Base-by-base conservation (phyloP, 2,888 invertebrate species). In the Ophraella communa region DNA sequence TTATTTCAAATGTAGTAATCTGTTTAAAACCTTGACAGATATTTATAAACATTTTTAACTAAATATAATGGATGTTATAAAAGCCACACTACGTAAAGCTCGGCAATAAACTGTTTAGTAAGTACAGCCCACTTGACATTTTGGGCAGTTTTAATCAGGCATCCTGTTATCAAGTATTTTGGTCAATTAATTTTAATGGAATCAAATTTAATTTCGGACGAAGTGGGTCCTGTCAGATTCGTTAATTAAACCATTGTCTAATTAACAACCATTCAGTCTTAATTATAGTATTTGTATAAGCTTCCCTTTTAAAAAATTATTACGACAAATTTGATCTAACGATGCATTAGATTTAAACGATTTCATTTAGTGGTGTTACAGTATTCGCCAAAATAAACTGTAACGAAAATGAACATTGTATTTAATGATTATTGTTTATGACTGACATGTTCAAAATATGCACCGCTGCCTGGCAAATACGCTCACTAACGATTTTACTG, bases 161-260 rank as follows among this genome's bases (percentile, higher is more conserved):
- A 66, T 66, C 66, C 66, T 66, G 66, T 66, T 66, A 66, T 55
- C 60, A 59, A 66, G 60, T 60, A 60, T 64, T 69, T 74, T 69
- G 71, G 70, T 71, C 73, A 73, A 72, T 74, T 73, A 71, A 68
- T 69, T 69, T 70, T 73, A 74, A 74, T 73, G 67, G 64, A 73
- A 72, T 71, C 71, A 72, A 67, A 62, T 63, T 63, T 66, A 65
- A 65, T 67, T 68, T 71, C 64, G 58, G 62, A 59, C 67, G 66
- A 71, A 73, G 70, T 70, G 71, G 73, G 68, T 64, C 63, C 60
- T 64, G 73, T 69, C 72, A 74, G 73, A 71, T 74, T 74, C 61
- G 64, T 68, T 67, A 67, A 67, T 67, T 67, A 66, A 57, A 44
- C 52, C 54, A 64, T 66, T 60, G 66, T 60, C 60, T 66, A 66